Evolutionary conservation across 2,888 invertebrate genomes (phyloP), one percentile per base, ranked within the genome.

Genomic region (Cryptus viduatorius): DNA sequence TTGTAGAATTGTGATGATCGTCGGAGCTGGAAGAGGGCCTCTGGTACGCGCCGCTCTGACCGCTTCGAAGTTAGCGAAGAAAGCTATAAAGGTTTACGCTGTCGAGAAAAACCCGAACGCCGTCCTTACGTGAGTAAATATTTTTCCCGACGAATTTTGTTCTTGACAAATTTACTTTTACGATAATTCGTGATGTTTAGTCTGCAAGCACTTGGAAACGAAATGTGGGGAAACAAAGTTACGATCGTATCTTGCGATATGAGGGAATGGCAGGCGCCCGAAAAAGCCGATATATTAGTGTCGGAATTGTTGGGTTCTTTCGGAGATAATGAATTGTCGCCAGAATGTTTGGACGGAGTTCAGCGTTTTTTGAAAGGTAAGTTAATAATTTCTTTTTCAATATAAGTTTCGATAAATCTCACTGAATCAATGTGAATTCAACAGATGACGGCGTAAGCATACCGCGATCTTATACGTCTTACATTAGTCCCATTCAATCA

Each of bases 91-190:
- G 93, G 95, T 99, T 10, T 98, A 98, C 94, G 99, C 99, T 7
- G 97, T 99, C 4, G 99, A 99, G 94, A 99, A 99, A 94, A 99
- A 99, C 95, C 98, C 98, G 0, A 98, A 98, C 94, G 99, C 99
- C 46, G 96, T 99, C 53, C 96, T 98, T 68, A 98, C 98, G 87
- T 94, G 88, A 92, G 93, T 90, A 19, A 1, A 53, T 16, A 24
- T 19, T 61, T 3, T 24, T 10, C 31, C 44, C 7, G 12, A 31
- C 37, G 16, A 14, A 56, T 48, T 50, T 10, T 67, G 46, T 16
- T 10, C 8, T 29, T 29, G 3, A 72, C 64, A 19, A 4, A 53
- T 50, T 44, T 14, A 37, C 75, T 61, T 16, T 12, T 12, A 50
- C 19, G 46, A 71, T 44, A 46, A 68, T n/a, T 65, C 67, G 10